Base-by-base conservation (phyloP, 2,888 invertebrate species). In the Belgica antarctica region DNA sequence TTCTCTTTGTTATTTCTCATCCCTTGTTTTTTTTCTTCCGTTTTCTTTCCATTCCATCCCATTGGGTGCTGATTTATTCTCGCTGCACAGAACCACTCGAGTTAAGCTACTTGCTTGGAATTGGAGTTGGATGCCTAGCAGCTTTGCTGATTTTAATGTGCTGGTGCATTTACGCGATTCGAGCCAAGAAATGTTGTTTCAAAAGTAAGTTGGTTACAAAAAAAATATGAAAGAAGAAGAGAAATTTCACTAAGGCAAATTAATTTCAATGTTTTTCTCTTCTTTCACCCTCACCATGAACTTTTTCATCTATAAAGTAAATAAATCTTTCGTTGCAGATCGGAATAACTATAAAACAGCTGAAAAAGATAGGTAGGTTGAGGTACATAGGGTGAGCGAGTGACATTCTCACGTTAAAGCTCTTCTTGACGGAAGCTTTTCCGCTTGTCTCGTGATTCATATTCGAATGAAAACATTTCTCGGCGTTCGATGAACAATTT, bases 271-370 rank as follows among this genome's bases (percentile, higher is more conserved):
- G 22, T 68, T 68, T 15, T 28, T n/a, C 24, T 25, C 27, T 36
- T 8, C 17, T 63, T 63, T 24, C 31, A 8, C 19, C 22, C n/a
- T 34, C 19, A n/a, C n/a, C n/a, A n/a, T n/a, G n/a, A n/a, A n/a
- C n/a, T 24, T 27, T 22, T 31, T 31, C n/a, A 41, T 69, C 52
- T 70, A 19, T 68, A 59, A 72, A 69, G 57, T n/a, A n/a, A n/a
- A n/a, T n/a, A n/a, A 57, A 71, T 73, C 74, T 74, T 72, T 75
- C 76, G 73, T 76, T 77, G 72, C 86, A 90, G 90, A 89, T 78
- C 87, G 88, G 82, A 89, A 89, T 74, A 89, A 89, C 80, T 90
- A 89, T 83, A 89, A 89, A 83, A 89, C 90, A 80, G 86, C 89
- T 76, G 90, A 90, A 80, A 84, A 90, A 81, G 89, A 90, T 82